Percentiles rank a stretch among this genome's conserved stretches.
These are phyloP conservation scores for Plectropomus leopardus DNA, from an alignment of 2,113 vertebrate species.

Conservation along the genomic window DNA sequence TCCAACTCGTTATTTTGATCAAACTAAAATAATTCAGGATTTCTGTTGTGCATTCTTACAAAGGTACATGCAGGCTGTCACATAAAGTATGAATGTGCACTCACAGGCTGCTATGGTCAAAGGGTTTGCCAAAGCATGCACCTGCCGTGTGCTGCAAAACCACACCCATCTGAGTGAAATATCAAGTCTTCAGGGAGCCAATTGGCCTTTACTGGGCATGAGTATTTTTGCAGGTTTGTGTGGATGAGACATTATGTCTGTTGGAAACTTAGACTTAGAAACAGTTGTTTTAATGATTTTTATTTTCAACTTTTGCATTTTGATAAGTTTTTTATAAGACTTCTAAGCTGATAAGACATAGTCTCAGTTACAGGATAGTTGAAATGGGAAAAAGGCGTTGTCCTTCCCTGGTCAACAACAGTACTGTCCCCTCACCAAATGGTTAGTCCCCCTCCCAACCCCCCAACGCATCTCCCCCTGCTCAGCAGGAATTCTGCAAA, in stretches of 20 bases:
- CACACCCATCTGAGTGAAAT: too few relatives aligned
- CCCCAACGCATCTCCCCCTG: slow-evolving; percentile 32
- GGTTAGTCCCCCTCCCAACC: neutral
- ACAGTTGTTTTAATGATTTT: neutral
- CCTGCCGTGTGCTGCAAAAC: too few relatives aligned
- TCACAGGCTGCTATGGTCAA: too few relatives aligned
- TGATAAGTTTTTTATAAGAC: neutral
- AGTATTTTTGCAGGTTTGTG: neutral
- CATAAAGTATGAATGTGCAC: too few relatives aligned
- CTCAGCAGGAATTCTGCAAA: slow-evolving; percentile 86
- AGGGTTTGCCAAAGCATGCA: too few relatives aligned
- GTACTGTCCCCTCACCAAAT: slow-evolving; percentile 36
- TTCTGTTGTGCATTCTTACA: too few relatives aligned
- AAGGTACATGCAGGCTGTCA: too few relatives aligned
- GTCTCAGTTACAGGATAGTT: neutral
- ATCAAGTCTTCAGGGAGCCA: too few relatives aligned
- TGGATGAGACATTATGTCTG: neutral
- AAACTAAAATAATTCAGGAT: too few relatives aligned
- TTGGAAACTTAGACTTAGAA: neutral
- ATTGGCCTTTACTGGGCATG: neutral
- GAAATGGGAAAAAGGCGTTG: slow-evolving; percentile 6
- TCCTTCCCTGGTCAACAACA: slow-evolving; percentile 3
- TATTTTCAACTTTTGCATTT: too few relatives aligned
- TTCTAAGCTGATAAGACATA: slow-evolving; percentile 9
- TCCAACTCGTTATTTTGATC: too few relatives aligned